Evolutionary conservation across 2,113 vertebrate species (phyloP).

Genomic region (Eptesicus fuscus): DNA sequence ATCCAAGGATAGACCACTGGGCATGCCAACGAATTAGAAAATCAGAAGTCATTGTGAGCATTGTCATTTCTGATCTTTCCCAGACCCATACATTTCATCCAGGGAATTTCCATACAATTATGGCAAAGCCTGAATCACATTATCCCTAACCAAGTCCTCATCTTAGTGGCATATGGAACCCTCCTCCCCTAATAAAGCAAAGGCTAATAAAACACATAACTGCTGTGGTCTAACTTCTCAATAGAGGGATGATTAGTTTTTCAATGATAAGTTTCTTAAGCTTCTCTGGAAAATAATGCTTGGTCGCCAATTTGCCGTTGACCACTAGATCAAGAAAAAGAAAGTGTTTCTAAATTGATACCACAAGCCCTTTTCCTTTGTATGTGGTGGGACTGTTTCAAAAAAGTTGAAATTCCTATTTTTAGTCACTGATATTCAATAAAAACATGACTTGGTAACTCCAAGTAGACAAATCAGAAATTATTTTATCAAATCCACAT

Average conservation of each 20-base stretch:
- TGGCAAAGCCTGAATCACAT: conserved; percentile 65
- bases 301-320: conserved; percentile 35
- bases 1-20: conserved; percentile 52
- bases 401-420: conserved; percentile 33
- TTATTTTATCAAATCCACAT: background rate
- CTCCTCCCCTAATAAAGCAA: conserved; percentile 14
- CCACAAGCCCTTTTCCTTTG: background rate
- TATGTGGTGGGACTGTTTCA: background rate
- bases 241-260: conserved; percentile 25
- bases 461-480: background rate
- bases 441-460: conserved; percentile 20
- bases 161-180: conserved; percentile 52
- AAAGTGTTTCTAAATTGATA: conserved; percentile 47
- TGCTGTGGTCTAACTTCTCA: conserved; percentile 44
- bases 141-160: conserved; percentile 55
- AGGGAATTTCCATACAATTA: conserved; percentile 74
- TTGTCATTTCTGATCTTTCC: conserved; percentile 57
- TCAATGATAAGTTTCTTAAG: conserved; percentile 39
- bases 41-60: conserved; percentile 77
- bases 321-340: conserved; percentile 41
- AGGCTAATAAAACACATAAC: conserved; percentile 33
- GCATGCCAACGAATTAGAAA: conserved; percentile 59
- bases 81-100: conserved; percentile 73
- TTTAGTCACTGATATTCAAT: background rate
- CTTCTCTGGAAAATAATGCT: conserved; percentile 40